A percentile compares a stretch with the other conserved stretches of the same genome.
Conservation (phyloP, 1,140 invertebrate species). For the Coenobita brevimanus region DNA sequence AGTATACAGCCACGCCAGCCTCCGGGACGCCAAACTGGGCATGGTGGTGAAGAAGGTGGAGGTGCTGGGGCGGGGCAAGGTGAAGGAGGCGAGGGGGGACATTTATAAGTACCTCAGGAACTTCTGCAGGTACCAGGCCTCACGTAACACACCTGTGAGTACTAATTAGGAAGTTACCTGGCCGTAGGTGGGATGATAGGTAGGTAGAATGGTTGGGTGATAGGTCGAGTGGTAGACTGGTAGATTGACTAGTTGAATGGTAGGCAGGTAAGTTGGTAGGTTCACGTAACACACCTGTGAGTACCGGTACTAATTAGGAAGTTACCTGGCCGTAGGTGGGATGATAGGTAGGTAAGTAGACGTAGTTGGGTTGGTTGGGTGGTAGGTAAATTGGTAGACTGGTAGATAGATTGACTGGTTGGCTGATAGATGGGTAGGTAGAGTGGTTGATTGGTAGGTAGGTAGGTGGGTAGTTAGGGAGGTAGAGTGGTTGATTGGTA, state of each 20-base stretch:
- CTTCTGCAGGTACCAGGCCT: constrained; percentile 45
- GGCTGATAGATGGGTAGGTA: too few relatives aligned
- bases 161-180: not conserved
- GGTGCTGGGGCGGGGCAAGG: not conserved
- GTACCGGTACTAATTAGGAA: not conserved
- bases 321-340: not conserved
- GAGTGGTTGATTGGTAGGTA: too few relatives aligned
- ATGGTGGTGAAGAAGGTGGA: constrained; percentile 29
- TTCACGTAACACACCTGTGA: not conserved
- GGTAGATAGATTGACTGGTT: too few relatives aligned
- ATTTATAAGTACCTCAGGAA: constrained; percentile 37
- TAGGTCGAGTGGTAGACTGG: not conserved
- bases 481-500: too few relatives aligned
- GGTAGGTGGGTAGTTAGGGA: too few relatives aligned
- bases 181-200: not conserved
- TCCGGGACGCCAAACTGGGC: not conserved
- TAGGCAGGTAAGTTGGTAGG: too few relatives aligned
- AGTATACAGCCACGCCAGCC: constrained; percentile 15
- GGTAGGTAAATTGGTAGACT: too few relatives aligned
- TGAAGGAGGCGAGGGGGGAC: not conserved
- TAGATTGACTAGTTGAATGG: too few relatives aligned
- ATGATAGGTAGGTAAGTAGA: too few relatives aligned
- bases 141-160: constrained; percentile 9
- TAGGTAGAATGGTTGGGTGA: too few relatives aligned
- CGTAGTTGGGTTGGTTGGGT: not conserved